phyloP scores from a whole-genome alignment of 2,888 invertebrate genomes.

The Argyra leucocephala region DNA sequence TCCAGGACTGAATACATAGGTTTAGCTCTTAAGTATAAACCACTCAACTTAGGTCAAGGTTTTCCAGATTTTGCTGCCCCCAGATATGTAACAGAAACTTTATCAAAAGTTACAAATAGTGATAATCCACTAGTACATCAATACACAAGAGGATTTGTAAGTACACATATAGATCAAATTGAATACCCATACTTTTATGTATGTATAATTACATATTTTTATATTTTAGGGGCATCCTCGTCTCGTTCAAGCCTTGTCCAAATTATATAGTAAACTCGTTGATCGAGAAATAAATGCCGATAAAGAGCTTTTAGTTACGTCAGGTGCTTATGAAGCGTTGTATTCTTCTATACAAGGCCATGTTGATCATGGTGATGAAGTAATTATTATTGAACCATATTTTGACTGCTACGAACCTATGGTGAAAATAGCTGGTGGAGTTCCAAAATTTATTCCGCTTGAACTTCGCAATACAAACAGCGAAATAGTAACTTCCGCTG shows the following conservation, averaged over 20 bases:
- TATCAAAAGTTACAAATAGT: constrained; percentile 57
- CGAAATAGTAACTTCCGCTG: constrained; percentile 52
- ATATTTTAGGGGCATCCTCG: constrained; percentile 74
- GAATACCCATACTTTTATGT: neutral
- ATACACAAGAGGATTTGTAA: constrained; percentile 89
- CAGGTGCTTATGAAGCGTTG: constrained; percentile 91
- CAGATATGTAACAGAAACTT: constrained; percentile 65
- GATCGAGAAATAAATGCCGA: constrained; percentile 69
- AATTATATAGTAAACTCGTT: constrained; percentile 73
- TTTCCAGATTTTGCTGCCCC: constrained; percentile 90
- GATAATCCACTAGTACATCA: constrained; percentile 74
- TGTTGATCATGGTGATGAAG: constrained; percentile 78
- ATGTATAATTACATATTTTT: neutral
- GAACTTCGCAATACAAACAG: constrained; percentile 49
- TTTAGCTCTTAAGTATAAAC: constrained; percentile 71
- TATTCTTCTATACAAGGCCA: constrained; percentile 77
- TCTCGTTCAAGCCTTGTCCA: constrained; percentile 71
- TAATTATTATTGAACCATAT: constrained; percentile 95
- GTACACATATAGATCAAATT: constrained; percentile 29
- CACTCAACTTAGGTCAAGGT: constrained; percentile 89
- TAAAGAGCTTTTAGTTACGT: constrained; percentile 78
- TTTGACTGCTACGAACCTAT: constrained; percentile 98
- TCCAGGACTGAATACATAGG: constrained; percentile 84
- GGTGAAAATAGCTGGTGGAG: constrained; percentile 79
- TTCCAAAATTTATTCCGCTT: constrained; percentile 77